Percentiles rank a stretch among this genome's conserved stretches.
These are phyloP conservation scores for Campoplex capitator DNA, from an alignment of 2,888 invertebrate genomes.

Conservation along the genomic window DNA sequence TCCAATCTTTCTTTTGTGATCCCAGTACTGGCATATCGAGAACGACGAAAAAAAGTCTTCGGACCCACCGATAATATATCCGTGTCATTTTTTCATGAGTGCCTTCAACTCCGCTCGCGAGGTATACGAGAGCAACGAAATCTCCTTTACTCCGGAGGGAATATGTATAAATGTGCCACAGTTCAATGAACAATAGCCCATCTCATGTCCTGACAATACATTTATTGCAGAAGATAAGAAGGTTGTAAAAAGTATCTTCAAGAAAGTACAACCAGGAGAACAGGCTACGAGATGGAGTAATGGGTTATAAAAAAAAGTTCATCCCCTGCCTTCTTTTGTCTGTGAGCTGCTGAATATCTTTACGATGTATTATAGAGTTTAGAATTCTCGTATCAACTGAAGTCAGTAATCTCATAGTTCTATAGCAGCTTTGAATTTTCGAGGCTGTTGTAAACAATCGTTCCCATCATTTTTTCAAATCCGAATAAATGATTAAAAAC, in stretches of 20 bases:
- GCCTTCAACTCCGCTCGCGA: constrained; percentile 64
- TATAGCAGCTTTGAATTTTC: not conserved
- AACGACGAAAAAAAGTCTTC: constrained; percentile 58
- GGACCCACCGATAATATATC: constrained; percentile 60
- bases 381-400: not conserved
- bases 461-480: not conserved
- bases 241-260: not conserved
- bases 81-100: constrained; percentile 65
- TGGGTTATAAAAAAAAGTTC: not conserved
- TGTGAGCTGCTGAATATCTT: not conserved
- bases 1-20: not conserved
- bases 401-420: not conserved
- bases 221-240: not conserved
- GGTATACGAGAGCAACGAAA: constrained; percentile 68
- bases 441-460: not conserved
- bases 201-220: constrained; percentile 46
- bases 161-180: constrained; percentile 75
- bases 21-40: constrained; percentile 70
- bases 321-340: not conserved
- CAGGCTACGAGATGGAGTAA: constrained; percentile 13
- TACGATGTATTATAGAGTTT: not conserved
- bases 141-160: constrained; percentile 65
- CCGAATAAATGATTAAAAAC: not conserved
- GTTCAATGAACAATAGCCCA: constrained; percentile 68
- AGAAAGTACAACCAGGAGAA: not conserved